Conservation (phyloP, 2,888 invertebrate genomes). For the Asteroscopus sphinx region DNA sequence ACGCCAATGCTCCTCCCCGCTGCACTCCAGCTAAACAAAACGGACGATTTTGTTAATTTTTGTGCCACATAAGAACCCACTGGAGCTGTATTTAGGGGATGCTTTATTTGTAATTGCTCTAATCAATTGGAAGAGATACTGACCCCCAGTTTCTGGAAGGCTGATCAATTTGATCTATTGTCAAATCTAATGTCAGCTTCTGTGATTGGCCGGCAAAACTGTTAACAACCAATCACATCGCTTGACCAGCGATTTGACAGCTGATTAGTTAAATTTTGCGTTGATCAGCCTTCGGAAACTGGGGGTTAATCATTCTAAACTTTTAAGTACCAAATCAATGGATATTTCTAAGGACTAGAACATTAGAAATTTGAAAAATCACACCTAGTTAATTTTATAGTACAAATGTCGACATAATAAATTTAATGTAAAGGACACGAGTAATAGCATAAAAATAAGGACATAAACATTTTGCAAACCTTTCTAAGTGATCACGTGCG, state of each 20-base stretch:
- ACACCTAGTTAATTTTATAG: not conserved
- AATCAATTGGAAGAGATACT: too few relatives aligned
- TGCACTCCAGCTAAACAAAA: conserved; percentile 79
- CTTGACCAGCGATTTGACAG: too few relatives aligned
- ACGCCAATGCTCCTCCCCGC: conserved; percentile 84
- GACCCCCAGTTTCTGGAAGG: too few relatives aligned
- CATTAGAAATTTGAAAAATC: not conserved
- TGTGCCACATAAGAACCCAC: not conserved
- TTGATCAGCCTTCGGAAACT: too few relatives aligned
- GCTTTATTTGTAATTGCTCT: too few relatives aligned
- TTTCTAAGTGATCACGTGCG: conserved; percentile 31
- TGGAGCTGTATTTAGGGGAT: too few relatives aligned
- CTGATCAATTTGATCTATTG: too few relatives aligned
- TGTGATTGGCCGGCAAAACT: too few relatives aligned
- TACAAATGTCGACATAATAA: not conserved
- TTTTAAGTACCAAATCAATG: not conserved
- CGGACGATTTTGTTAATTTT: conserved; percentile 1
- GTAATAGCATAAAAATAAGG: conserved; percentile 13
- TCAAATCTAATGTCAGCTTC: too few relatives aligned
- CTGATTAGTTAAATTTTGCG: too few relatives aligned
- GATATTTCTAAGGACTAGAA: not conserved
- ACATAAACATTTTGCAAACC: conserved; percentile 26
- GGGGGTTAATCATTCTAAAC: not conserved
- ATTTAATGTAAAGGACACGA: not conserved
- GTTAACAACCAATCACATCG: too few relatives aligned